phyloP scores from a whole-genome alignment of 2,797 vertebrate genomes.

The Pitangus sulphuratus region DNA sequence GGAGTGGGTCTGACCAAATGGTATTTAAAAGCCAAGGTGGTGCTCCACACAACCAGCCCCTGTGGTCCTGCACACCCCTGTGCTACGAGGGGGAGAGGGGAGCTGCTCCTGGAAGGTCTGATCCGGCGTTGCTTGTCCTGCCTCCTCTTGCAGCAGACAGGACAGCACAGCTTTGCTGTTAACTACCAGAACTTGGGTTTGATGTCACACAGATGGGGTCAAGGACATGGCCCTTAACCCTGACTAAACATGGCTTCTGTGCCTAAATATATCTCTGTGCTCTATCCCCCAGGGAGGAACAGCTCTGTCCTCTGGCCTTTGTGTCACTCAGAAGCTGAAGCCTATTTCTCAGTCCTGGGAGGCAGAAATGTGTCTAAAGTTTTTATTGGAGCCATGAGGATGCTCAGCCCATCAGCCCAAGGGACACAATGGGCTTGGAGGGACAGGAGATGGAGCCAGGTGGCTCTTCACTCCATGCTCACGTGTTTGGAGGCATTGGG shows the following conservation, averaged over 20 bases:
- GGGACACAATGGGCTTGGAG: neutral
- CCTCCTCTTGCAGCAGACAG: neutral
- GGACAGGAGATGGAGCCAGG: neutral
- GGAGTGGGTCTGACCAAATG: neutral
- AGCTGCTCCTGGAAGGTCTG: neutral
- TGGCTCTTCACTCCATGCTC: accelerated
- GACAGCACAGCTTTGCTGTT: neutral
- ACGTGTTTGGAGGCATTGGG: neutral
- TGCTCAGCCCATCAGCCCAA: neutral
- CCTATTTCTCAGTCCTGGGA: neutral
- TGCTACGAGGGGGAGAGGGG: neutral
- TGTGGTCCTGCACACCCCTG: neutral
- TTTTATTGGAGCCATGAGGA: neutral
- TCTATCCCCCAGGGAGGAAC: neutral
- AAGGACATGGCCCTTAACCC: neutral
- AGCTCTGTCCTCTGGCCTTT: neutral
- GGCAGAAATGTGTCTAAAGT: neutral
- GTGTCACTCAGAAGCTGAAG: neutral
- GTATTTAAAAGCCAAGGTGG: neutral
- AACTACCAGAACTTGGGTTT: neutral
- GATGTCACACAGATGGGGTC: neutral
- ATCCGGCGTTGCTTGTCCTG: accelerated
- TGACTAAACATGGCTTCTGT: neutral
- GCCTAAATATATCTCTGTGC: neutral
- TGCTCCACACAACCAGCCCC: neutral